These are phyloP conservation scores for Mustela nigripes DNA, from an alignment of 2,113 vertebrate genomes.

Conservation along the genomic window DNA sequence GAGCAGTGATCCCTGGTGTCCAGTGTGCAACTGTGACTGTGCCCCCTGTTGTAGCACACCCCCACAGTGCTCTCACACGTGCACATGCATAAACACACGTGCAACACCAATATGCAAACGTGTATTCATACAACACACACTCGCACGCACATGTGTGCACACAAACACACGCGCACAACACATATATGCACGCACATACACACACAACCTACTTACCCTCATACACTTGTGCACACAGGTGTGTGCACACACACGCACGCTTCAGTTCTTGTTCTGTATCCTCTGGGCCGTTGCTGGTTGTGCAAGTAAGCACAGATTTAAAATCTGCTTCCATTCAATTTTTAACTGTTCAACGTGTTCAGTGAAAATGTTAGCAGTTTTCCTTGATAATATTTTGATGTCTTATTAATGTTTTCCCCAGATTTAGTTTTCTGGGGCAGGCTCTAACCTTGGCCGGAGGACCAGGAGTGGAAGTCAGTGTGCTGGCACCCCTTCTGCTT, in stretches of 20 bases:
- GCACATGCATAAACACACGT: fast-evolving
- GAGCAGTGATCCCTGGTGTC: neutral
- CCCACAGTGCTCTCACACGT: fast-evolving
- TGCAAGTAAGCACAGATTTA: neutral
- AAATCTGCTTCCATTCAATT: neutral
- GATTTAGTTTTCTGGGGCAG: neutral
- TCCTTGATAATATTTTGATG: neutral
- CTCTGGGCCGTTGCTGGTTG: neutral
- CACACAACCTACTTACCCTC: neutral
- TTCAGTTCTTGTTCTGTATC: neutral
- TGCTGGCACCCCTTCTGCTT: neutral
- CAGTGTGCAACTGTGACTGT: fast-evolving
- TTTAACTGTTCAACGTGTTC: neutral
- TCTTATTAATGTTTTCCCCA: fast-evolving
- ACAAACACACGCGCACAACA: no score
- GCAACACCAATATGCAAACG: neutral
- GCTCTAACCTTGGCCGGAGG: no score
- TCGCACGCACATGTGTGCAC: no score
- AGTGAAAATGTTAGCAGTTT: neutral
- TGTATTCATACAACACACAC: no score
- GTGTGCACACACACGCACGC: fast-evolving
- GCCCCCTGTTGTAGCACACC: neutral
- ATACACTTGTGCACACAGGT: fast-evolving
- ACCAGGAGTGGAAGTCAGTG: fast-evolving
- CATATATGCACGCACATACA: neutral